Percentiles rank a stretch among this genome's conserved stretches.
phyloP scores from a whole-genome alignment of 2,888 invertebrate species.

The Watsonalla cultraria region DNA sequence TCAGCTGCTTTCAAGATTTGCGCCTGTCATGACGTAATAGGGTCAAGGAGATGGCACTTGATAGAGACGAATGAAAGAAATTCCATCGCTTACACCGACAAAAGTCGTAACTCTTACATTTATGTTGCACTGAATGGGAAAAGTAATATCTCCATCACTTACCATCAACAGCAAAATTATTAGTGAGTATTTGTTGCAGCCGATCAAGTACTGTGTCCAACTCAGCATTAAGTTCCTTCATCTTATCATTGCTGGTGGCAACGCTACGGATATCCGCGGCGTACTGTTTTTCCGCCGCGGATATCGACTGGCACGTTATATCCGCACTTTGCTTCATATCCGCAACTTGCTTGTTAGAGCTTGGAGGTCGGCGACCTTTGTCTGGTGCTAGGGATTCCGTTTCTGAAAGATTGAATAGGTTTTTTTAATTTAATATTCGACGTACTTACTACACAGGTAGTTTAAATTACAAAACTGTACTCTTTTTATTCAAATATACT shows the following conservation, averaged over 20 bases:
- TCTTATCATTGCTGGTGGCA: conserved; percentile 59
- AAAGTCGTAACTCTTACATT: too few species aligned
- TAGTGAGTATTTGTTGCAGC: conserved; percentile 84
- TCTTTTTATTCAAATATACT: too few species aligned
- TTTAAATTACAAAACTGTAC: too few species aligned
- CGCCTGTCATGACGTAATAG: too few species aligned
- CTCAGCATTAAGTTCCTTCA: conserved; percentile 80
- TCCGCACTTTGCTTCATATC: background rate
- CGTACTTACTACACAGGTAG: too few species aligned
- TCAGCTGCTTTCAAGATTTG: too few species aligned
- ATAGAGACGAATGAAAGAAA: too few species aligned
- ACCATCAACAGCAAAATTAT: conserved; percentile 83
- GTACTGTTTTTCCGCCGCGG: conserved; percentile 53
- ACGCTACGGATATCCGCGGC: conserved; percentile 59
- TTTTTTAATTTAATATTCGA: too few species aligned
- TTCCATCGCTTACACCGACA: too few species aligned
- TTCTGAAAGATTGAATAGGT: conserved; percentile 36
- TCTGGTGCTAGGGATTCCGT: conserved; percentile 26
- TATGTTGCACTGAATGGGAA: too few species aligned
- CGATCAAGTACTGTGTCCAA: conserved; percentile 83
- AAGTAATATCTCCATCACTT: conserved; percentile 19
- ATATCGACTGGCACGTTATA: conserved; percentile 28
- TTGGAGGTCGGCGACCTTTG: conserved; percentile 13
- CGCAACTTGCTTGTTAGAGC: conserved; percentile 6
- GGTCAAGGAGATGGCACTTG: too few species aligned